Percentiles rank a stretch among this genome's conserved stretches.
Evolutionary conservation across 2,888 invertebrate genomes (phyloP).

Genomic region (Actias luna): DNA sequence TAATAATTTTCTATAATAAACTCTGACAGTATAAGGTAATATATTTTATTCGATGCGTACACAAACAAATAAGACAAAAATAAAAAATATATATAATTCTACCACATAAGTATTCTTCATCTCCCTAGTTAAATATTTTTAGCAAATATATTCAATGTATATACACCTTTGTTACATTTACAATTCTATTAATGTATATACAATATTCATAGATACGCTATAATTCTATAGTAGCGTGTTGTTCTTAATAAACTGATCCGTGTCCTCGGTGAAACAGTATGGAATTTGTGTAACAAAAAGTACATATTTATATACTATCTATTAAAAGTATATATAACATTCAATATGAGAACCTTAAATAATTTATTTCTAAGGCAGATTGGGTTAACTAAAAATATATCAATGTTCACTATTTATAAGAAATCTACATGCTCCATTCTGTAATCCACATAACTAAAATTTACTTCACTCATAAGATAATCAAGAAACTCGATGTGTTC

Average conservation of each 20-base stretch:
- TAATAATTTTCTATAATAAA: background rate
- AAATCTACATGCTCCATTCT: background rate
- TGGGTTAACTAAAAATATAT: background rate
- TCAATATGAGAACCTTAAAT: background rate
- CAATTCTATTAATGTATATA: conserved; percentile 5
- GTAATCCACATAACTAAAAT: background rate
- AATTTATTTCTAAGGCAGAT: background rate
- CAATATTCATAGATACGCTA: background rate
- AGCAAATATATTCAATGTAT: conserved; percentile 7
- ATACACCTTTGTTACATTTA: background rate
- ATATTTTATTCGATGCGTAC: background rate
- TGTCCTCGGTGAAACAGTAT: too few relatives aligned
- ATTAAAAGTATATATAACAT: too few relatives aligned
- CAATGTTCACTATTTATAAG: background rate
- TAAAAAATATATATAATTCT: background rate
- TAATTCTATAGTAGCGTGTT: background rate
- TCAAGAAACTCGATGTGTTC: conserved; percentile 14
- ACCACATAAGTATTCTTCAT: background rate
- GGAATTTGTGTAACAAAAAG: too few relatives aligned
- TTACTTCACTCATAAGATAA: background rate
- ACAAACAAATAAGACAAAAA: background rate
- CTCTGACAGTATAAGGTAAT: background rate
- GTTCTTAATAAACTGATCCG: too few relatives aligned
- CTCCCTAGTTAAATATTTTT: background rate
- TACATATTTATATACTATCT: too few relatives aligned